phyloP scores from a whole-genome alignment of 2,888 invertebrate genomes.

The Ellobium chinense region DNA sequence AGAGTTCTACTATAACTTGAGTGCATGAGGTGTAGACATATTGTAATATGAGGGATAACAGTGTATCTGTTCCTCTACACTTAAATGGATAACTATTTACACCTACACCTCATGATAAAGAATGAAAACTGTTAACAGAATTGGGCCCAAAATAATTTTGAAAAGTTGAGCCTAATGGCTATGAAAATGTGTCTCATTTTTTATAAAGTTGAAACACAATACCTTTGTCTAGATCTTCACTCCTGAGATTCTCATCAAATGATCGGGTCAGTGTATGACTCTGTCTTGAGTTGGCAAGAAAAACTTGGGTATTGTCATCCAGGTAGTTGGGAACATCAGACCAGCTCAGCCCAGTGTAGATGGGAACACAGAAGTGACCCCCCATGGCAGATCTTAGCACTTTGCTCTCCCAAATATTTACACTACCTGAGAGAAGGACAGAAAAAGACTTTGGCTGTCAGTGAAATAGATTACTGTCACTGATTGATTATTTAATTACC shows the following conservation, averaged over 20 bases:
- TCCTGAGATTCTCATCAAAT: not conserved
- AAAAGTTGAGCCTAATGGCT: no score
- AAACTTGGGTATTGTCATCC: constrained; percentile 78
- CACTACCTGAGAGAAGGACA: constrained; percentile 84
- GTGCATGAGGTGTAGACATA: no score
- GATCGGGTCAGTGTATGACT: not conserved
- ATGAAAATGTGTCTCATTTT: no score
- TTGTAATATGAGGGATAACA: no score
- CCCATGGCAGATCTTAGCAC: constrained; percentile 91
- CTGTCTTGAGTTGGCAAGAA: constrained; percentile 56
- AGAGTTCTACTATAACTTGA: no score
- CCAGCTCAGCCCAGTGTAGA: constrained; percentile 85
- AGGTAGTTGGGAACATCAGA: constrained; percentile 82
- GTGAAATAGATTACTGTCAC: no score
- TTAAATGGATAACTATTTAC: no score
- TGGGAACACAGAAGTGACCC: constrained; percentile 89
- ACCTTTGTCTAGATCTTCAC: constrained; percentile 5
- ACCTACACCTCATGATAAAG: no score
- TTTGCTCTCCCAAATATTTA: constrained; percentile 93
- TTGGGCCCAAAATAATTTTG: no score
- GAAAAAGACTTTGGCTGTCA: not conserved
- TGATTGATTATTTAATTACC: no score
- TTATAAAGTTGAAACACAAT: not conserved
- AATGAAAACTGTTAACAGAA: no score
- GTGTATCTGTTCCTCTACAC: no score